Evolutionary conservation across 2,797 vertebrate species (phyloP).

Genomic region (Onychomys leucogaster): DNA sequence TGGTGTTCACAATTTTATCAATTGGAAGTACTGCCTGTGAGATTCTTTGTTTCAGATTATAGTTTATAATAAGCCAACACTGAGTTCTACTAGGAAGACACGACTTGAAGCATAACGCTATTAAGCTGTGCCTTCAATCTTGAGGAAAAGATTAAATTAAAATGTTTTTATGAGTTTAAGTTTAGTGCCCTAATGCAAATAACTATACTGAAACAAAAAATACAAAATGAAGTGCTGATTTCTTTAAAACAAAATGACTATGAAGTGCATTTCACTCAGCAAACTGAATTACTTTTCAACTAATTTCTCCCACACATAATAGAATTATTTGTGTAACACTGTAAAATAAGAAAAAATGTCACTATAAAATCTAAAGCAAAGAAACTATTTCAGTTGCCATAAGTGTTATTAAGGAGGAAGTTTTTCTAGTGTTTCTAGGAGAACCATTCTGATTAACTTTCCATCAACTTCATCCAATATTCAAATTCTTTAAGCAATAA

Average conservation of each 20-base stretch:
- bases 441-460: neutral
- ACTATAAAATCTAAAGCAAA: neutral
- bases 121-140: neutral
- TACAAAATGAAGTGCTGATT: neutral
- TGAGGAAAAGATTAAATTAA: neutral
- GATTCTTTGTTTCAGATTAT: neutral
- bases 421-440: neutral
- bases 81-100: neutral
- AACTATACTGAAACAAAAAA: neutral
- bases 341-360: neutral
- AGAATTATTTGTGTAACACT: neutral
- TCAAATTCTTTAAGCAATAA: neutral
- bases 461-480: neutral
- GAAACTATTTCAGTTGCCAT: neutral
- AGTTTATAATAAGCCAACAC: neutral
- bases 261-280: neutral
- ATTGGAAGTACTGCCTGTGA: neutral
- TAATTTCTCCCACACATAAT: neutral
- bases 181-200: neutral
- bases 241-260: neutral
- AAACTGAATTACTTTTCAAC: neutral
- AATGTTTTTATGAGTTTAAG: neutral
- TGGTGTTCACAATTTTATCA: conserved; percentile 11
- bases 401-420: neutral
- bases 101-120: neutral